Conservation (phyloP, 2,888 invertebrate genomes). For the Lysandra coridon region DNA sequence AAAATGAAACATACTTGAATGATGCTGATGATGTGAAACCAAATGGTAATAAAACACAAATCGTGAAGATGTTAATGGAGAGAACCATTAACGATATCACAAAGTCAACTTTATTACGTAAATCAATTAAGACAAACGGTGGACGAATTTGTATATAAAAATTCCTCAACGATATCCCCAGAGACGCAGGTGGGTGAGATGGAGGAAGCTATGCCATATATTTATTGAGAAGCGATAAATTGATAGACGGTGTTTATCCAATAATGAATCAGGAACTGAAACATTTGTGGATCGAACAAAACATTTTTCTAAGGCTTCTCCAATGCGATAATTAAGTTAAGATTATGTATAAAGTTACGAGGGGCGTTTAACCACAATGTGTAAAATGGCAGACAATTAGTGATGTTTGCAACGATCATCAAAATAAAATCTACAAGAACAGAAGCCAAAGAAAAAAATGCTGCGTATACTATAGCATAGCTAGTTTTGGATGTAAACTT, state of each 20-base stretch:
- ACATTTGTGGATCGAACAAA: not conserved
- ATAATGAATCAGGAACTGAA: not conserved
- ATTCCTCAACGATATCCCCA: not conserved
- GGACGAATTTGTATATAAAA: conserved; percentile 45
- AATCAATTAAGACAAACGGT: conserved; percentile 34
- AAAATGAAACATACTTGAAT: not conserved
- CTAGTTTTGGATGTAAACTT: conserved; percentile 51
- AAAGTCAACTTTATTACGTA: conserved; percentile 25
- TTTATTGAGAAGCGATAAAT: not conserved
- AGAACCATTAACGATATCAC: conserved; percentile 24
- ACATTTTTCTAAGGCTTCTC: not conserved
- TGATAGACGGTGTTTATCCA: not conserved
- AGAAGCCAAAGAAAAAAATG: not conserved
- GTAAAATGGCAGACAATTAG: not conserved
- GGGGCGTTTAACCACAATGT: not conserved
- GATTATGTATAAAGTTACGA: not conserved
- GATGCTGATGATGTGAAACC: not conserved
- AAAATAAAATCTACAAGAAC: not conserved
- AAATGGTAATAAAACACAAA: conserved; percentile 14
- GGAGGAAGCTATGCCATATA: not conserved
- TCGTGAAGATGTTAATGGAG: conserved; percentile 21
- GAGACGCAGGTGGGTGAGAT: not conserved
- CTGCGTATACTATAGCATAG: not conserved
- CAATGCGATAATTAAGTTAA: not conserved
- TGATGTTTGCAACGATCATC: not conserved